A percentile compares a stretch with the other conserved stretches of the same genome.
These are phyloP conservation scores for Callinectes sapidus DNA, from an alignment of 2,888 invertebrate genomes.

Conservation along the genomic window DNA sequence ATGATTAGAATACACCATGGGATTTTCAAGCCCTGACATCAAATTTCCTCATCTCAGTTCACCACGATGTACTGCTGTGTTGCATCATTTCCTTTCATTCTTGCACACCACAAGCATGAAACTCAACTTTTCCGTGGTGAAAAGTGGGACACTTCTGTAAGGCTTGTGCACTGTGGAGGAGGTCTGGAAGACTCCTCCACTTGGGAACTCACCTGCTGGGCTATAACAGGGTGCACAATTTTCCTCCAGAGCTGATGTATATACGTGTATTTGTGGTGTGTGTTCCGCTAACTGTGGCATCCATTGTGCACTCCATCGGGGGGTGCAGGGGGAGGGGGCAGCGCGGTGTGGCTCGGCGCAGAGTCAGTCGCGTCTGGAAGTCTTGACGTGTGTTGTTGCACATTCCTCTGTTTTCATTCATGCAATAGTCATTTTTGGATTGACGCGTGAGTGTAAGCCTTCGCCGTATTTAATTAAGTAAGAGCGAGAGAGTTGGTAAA, in stretches of 20 bases:
- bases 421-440: background rate
- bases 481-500: constrained; percentile 14
- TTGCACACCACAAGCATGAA: constrained; percentile 58
- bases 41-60: background rate
- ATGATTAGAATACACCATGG: background rate
- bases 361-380: background rate
- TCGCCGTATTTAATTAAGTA: background rate
- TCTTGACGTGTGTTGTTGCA: background rate
- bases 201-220: constrained; percentile 16
- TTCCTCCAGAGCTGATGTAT: background rate
- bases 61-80: background rate
- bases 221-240: background rate
- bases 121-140: constrained; percentile 58
- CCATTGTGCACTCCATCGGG: background rate
- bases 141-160: constrained; percentile 56
- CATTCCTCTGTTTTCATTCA: background rate
- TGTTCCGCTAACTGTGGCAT: background rate
- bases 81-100: constrained; percentile 28
- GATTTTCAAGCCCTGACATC: constrained; percentile 33
- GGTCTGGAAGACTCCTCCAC: constrained; percentile 13
- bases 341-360: background rate
- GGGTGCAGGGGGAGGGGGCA: background rate
- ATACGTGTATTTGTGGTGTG: background rate
- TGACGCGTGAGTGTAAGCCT: constrained; percentile 1
- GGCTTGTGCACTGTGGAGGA: constrained; percentile 44